phyloP scores from a whole-genome alignment of 2,797 vertebrate genomes.

The Phoxinus dragarum region DNA sequence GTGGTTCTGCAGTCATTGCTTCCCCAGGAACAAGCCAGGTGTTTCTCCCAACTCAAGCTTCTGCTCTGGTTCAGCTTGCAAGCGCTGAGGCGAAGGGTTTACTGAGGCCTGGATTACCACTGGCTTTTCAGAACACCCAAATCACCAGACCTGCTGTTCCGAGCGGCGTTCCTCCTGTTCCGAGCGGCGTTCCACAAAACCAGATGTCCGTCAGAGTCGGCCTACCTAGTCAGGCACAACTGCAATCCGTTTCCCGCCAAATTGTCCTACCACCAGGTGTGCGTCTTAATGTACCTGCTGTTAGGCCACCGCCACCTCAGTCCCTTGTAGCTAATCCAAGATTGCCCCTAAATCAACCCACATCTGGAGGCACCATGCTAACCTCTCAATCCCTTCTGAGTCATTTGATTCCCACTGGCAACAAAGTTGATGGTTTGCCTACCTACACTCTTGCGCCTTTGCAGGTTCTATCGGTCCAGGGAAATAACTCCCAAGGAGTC shows the following conservation, averaged over 20 bases:
- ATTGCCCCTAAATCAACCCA: conserved; percentile 77
- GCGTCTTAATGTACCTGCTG: conserved; percentile 70
- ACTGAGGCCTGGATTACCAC: conserved; percentile 77
- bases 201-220: conserved; percentile 68
- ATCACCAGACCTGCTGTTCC: conserved; percentile 61
- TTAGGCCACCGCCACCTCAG: conserved; percentile 73
- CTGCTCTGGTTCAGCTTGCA: conserved; percentile 81
- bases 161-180: conserved; percentile 43
- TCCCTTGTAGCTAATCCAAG: conserved; percentile 78
- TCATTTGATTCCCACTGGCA: conserved; percentile 94
- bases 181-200: conserved; percentile 73
- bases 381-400: conserved; percentile 88
- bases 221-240: conserved; percentile 67
- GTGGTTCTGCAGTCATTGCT: conserved; percentile 71
- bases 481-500: conserved; percentile 69
- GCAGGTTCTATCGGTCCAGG: conserved; percentile 80
- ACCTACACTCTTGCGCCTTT: conserved; percentile 92
- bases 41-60: conserved; percentile 80
- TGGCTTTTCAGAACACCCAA: conserved; percentile 74
- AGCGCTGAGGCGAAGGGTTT: conserved; percentile 83
- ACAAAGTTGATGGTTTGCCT: conserved; percentile 92
- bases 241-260: conserved; percentile 63
- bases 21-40: conserved; percentile 72
- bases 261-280: conserved; percentile 74
- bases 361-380: conserved; percentile 85